Conservation (phyloP, 2,888 invertebrate genomes). For the Orthosia gothica region DNA sequence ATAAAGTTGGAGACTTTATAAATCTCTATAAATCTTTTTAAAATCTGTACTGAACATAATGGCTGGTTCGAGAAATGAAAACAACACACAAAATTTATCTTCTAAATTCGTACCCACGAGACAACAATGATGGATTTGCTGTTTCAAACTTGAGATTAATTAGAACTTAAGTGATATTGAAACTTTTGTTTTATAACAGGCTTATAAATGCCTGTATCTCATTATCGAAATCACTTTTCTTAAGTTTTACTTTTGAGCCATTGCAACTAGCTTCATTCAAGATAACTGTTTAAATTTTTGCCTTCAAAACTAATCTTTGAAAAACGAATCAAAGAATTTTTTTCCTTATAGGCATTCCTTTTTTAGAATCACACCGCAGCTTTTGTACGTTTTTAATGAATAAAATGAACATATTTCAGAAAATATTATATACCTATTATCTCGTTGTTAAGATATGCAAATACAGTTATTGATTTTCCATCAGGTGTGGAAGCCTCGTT, state of each 20-base stretch:
- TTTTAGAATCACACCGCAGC: not conserved
- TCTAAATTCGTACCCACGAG: not conserved
- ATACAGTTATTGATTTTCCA: slow-evolving; percentile 77
- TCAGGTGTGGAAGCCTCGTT: slow-evolving; percentile 67
- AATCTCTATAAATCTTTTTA: not conserved
- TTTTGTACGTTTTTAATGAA: slow-evolving; percentile 55
- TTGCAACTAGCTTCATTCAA: not conserved
- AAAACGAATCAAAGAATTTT: not conserved
- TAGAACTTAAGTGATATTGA: not conserved
- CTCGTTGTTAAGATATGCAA: slow-evolving; percentile 72
- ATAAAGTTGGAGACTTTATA: not conserved
- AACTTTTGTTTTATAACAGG: not conserved
- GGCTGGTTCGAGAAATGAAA: not conserved
- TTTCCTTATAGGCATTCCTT: not conserved
- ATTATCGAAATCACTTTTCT: not conserved
- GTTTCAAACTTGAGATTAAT: not conserved
- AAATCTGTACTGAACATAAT: not conserved
- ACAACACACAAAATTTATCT: too few species aligned
- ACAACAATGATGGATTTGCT: not conserved
- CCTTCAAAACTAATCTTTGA: not conserved
- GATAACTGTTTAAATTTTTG: not conserved
- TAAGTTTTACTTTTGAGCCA: not conserved
- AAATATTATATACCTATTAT: slow-evolving; percentile 61
- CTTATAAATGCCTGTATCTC: too few species aligned
- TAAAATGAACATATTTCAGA: slow-evolving; percentile 60